Evolutionary conservation across 2,113 vertebrate species (phyloP).

Genomic region (Pteronura brasiliensis): DNA sequence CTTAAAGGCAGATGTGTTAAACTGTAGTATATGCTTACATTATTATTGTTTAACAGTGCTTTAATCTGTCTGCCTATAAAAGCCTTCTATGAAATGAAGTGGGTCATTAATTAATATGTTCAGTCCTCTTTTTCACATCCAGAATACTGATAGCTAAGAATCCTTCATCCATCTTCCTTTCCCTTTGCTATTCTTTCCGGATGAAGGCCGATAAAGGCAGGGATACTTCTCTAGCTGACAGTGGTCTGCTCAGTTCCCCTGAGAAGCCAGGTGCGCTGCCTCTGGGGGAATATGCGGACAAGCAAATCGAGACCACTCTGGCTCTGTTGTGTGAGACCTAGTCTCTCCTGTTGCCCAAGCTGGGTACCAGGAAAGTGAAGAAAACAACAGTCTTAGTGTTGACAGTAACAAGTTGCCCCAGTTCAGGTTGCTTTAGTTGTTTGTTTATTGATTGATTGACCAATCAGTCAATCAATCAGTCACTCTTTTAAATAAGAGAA

Average conservation of each 20-base stretch:
- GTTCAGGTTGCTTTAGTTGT: background rate
- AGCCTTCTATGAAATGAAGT: background rate
- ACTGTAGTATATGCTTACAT: background rate
- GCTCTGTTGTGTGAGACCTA: background rate
- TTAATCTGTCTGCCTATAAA: background rate
- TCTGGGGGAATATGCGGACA: background rate
- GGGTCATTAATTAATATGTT: background rate
- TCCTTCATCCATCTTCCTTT: background rate
- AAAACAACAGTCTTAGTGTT: background rate
- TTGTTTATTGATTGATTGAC: no score
- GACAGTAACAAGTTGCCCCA: background rate
- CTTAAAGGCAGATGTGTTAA: background rate
- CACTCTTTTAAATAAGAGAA: background rate
- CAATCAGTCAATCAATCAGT: no score
- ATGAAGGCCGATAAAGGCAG: background rate
- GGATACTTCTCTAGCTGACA: background rate
- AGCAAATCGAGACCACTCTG: background rate
- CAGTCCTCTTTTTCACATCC: background rate
- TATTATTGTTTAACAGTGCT: background rate
- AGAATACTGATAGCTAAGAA: background rate
- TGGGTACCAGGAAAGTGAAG: background rate
- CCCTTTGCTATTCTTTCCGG: background rate
- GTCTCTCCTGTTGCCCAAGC: background rate
- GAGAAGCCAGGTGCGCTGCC: rapidly evolving
- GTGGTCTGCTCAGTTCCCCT: background rate